Evolutionary conservation across 2,797 vertebrate genomes (phyloP).

Genomic region (Intellagama lesueurii): DNA sequence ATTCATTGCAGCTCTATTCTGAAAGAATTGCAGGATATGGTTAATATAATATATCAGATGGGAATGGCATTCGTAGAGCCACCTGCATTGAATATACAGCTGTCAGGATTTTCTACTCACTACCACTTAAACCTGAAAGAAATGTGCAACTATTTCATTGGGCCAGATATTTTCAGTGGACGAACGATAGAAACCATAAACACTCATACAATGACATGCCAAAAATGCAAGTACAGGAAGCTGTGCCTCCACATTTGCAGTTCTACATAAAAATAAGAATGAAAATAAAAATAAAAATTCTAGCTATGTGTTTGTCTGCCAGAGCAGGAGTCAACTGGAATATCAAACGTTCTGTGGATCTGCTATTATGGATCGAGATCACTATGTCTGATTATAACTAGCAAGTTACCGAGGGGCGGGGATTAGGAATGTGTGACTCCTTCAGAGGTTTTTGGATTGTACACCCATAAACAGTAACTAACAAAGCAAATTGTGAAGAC

Average conservation of each 20-base stretch:
- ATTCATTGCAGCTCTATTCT: slow-evolving; percentile 83
- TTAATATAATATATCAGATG: slow-evolving; percentile 82
- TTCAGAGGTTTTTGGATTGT: not conserved
- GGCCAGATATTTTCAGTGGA: slow-evolving; percentile 54
- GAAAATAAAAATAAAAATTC: slow-evolving; percentile 8
- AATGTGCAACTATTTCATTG: slow-evolving; percentile 68
- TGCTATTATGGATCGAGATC: not conserved
- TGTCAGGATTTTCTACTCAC: slow-evolving; percentile 78
- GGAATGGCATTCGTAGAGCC: slow-evolving; percentile 75
- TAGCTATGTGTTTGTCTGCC: slow-evolving; percentile 41
- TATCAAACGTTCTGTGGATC: not conserved
- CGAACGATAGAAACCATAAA: slow-evolving; percentile 50
- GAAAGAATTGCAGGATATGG: slow-evolving; percentile 80
- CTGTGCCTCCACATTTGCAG: slow-evolving; percentile 21
- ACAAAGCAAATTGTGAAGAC: not conserved
- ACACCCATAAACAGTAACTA: not conserved
- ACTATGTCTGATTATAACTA: not conserved
- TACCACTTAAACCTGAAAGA: slow-evolving; percentile 73
- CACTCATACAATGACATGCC: slow-evolving; percentile 52
- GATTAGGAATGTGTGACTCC: not conserved
- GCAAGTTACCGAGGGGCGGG: not conserved
- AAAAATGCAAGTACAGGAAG: slow-evolving; percentile 33
- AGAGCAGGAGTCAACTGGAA: slow-evolving; percentile 33
- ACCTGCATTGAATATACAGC: slow-evolving; percentile 84
- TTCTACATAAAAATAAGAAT: not conserved